phyloP scores from a whole-genome alignment of 2,888 invertebrate species.

The Zygothrica quintamaculata region DNA sequence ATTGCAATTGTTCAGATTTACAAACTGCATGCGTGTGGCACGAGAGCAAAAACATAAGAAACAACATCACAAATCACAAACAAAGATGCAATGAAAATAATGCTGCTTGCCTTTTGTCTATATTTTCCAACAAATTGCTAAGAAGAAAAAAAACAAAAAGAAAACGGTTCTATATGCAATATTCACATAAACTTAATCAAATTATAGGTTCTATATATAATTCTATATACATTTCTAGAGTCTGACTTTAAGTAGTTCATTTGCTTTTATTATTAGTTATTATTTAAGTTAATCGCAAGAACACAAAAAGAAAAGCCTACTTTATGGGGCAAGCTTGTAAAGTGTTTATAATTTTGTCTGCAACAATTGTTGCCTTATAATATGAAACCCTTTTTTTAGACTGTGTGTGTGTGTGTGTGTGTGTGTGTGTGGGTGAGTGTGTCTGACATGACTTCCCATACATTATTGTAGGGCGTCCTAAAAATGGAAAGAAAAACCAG shows the following conservation, averaged over 20 bases:
- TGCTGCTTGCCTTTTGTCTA: background rate
- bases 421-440: no score
- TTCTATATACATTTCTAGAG: no score
- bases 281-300: no score
- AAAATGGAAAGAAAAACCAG: background rate
- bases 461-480: conserved; percentile 23
- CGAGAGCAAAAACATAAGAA: conserved; percentile 53
- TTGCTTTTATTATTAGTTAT: no score
- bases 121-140: conserved; percentile 31
- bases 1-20: conserved; percentile 16
- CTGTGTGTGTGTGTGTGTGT: no score
- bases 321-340: conserved; percentile 32
- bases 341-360: conserved; percentile 20
- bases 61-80: conserved; percentile 67
- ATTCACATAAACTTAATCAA: no score
- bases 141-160: no score
- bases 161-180: no score
- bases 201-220: no score
- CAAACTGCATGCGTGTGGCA: conserved; percentile 38
- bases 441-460: conserved; percentile 5
- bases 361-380: conserved; percentile 37
- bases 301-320: conserved; percentile 33
- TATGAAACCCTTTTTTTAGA: conserved; percentile 45
- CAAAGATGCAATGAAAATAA: conserved; percentile 46
- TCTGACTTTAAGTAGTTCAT: no score